These are phyloP conservation scores for Dasysyrphus tricinctus DNA, from an alignment of 2,888 invertebrate genomes.

Conservation along the genomic window DNA sequence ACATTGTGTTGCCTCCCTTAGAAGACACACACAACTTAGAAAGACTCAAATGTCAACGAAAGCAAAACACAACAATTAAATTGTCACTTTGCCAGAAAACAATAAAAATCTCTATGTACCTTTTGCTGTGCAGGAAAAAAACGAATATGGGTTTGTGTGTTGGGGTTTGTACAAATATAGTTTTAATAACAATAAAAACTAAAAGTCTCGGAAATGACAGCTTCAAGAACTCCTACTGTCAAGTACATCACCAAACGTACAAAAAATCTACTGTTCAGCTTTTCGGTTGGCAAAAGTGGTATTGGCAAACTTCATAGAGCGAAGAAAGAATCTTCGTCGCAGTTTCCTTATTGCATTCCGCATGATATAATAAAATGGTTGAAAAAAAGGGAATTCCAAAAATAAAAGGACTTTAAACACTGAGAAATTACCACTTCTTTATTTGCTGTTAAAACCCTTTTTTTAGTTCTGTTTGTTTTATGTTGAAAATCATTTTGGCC, in stretches of 20 bases:
- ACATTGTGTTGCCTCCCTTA: constrained; percentile 29
- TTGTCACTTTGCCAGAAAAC: constrained; percentile 61
- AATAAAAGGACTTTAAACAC: constrained; percentile 18
- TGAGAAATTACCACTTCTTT: constrained; percentile 61
- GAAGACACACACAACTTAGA: constrained; percentile 35
- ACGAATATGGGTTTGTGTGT: constrained; percentile 8
- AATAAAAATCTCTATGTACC: constrained; percentile 16
- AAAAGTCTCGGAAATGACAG: constrained; percentile 15
- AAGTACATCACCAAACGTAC: constrained; percentile 50
- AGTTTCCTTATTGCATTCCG: constrained; percentile 51
- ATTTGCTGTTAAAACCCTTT: constrained; percentile 38
- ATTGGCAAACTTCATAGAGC: constrained; percentile 54
- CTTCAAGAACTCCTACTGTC: constrained; percentile 39
- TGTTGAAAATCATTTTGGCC: constrained; percentile 72
- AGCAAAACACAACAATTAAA: constrained; percentile 34
- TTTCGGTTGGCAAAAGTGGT: constrained; percentile 37
- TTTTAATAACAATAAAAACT: constrained; percentile 29
- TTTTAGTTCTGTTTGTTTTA: constrained; percentile 31
- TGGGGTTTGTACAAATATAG: not conserved
- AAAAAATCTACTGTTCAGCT: constrained; percentile 48
- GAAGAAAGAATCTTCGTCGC: constrained; percentile 17
- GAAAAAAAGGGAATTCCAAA: not conserved
- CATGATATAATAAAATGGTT: not conserved
- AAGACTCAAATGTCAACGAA: constrained; percentile 35
- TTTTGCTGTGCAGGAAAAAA: not conserved